Conservation (phyloP, 2,888 invertebrate genomes). For the Euclidia mi region DNA sequence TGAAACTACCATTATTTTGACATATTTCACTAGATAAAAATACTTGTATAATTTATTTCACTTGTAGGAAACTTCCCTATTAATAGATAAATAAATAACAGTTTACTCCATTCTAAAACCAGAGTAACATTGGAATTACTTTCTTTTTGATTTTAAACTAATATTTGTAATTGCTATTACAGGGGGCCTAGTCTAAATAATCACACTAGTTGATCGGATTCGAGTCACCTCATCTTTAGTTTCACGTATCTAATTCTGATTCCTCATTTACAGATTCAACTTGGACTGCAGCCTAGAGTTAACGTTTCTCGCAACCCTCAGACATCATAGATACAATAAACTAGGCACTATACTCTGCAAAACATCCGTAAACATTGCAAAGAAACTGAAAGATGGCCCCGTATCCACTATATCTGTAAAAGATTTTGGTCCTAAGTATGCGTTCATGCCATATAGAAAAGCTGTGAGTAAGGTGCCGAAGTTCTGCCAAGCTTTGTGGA, state of each 20-base stretch:
- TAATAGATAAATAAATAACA: too few species aligned
- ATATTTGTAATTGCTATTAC: too few species aligned
- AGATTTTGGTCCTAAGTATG: constrained; percentile 80
- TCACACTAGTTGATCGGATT: too few species aligned
- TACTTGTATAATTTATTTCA: too few species aligned
- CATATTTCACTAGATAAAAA: too few species aligned
- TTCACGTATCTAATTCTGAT: not conserved
- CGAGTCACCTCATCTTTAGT: too few species aligned
- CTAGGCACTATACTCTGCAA: constrained; percentile 88
- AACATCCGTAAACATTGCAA: constrained; percentile 88
- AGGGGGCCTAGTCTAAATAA: too few species aligned
- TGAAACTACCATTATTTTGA: too few species aligned
- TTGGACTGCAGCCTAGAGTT: constrained; percentile 91
- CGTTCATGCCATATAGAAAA: constrained; percentile 68
- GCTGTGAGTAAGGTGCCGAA: constrained; percentile 77
- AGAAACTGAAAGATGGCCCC: constrained; percentile 77
- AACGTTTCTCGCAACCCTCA: constrained; percentile 91
- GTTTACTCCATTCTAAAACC: too few species aligned
- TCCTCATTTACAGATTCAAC: constrained; percentile 77
- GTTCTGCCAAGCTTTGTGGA: constrained; percentile 91
- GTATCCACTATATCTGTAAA: constrained; percentile 67
- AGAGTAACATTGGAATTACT: too few species aligned
- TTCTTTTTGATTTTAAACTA: too few species aligned
- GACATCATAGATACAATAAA: constrained; percentile 84
- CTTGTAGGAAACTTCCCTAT: too few species aligned